Percentiles rank a stretch among this genome's conserved stretches.
phyloP scores from a whole-genome alignment of 2,888 invertebrate genomes.

The Anorthoa munda region DNA sequence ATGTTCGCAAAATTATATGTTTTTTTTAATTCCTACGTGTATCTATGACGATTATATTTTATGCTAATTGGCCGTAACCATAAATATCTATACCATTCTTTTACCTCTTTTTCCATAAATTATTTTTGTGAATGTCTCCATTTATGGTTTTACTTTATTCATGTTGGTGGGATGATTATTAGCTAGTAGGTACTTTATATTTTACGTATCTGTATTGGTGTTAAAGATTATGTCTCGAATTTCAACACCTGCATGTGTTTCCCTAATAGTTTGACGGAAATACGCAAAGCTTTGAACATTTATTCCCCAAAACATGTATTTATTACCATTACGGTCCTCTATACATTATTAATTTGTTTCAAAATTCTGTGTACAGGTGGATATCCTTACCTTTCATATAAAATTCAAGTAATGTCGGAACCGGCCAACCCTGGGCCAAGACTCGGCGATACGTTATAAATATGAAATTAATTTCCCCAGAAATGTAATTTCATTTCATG shows the following conservation, averaged over 20 bases:
- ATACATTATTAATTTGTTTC: slow-evolving; percentile 35
- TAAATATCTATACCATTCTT: slow-evolving; percentile 10
- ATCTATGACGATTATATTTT: slow-evolving; percentile 10
- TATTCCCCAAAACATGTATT: slow-evolving; percentile 7
- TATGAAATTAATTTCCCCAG: slow-evolving; percentile 39
- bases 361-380: slow-evolving; percentile 33
- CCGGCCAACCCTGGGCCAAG: slow-evolving; percentile 7
- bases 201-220: not conserved
- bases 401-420: slow-evolving; percentile 50
- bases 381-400: slow-evolving; percentile 47
- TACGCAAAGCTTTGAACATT: not conserved
- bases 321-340: slow-evolving; percentile 12
- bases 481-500: slow-evolving; percentile 26
- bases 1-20: slow-evolving; percentile 14
- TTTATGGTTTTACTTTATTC: not conserved
- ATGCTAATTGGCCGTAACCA: slow-evolving; percentile 21
- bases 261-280: not conserved
- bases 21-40: slow-evolving; percentile 15
- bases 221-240: not conserved
- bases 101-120: slow-evolving; percentile 1
- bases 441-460: slow-evolving; percentile 43
- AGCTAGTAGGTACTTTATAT: not conserved
- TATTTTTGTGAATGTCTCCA: not conserved
- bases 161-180: not conserved
- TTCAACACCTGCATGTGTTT: not conserved